Evolutionary conservation across 2,888 invertebrate genomes (phyloP).

Genomic region (Caenorhabditis panamensis): DNA sequence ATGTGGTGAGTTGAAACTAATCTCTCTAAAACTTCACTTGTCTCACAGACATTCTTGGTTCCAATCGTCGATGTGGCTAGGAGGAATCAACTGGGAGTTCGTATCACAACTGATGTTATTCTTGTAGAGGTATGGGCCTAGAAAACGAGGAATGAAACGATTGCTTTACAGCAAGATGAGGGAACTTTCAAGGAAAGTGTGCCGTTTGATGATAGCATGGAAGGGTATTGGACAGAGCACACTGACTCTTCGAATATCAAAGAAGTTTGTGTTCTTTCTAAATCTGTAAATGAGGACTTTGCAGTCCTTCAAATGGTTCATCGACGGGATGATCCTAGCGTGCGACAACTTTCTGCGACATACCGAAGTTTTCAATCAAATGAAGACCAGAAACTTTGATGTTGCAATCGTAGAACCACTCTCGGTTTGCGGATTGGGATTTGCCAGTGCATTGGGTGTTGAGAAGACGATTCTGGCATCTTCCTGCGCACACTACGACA

Average conservation of each 20-base stretch:
- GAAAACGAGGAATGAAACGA: no score
- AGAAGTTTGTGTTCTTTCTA: constrained; percentile 19
- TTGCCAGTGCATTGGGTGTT: constrained; percentile 27
- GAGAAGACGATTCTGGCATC: constrained; percentile 48
- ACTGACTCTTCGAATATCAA: constrained; percentile 13
- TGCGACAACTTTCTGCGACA: constrained; percentile 36
- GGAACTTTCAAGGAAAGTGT: background rate
- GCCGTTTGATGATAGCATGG: constrained; percentile 10
- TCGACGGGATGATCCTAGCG: constrained; percentile 13
- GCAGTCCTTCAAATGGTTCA: constrained; percentile 27
- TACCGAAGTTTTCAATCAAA: constrained; percentile 1
- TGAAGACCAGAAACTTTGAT: constrained; percentile 28
- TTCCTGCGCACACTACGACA: constrained; percentile 39
- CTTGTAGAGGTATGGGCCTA: constrained; percentile 22
- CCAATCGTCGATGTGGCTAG: constrained; percentile 7
- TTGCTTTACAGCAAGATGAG: constrained; percentile 38
- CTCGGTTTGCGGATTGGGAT: constrained; percentile 37
- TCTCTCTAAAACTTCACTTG: no score
- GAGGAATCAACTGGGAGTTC: constrained; percentile 21
- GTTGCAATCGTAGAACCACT: constrained; percentile 47
- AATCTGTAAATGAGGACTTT: background rate
- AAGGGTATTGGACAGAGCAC: constrained; percentile 24
- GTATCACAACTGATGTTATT: constrained; percentile 9
- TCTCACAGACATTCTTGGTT: constrained; percentile 8
- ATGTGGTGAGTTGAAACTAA: constrained; percentile 48